phyloP scores from a whole-genome alignment of 2,797 vertebrate species.

The Lithobates pipiens region DNA sequence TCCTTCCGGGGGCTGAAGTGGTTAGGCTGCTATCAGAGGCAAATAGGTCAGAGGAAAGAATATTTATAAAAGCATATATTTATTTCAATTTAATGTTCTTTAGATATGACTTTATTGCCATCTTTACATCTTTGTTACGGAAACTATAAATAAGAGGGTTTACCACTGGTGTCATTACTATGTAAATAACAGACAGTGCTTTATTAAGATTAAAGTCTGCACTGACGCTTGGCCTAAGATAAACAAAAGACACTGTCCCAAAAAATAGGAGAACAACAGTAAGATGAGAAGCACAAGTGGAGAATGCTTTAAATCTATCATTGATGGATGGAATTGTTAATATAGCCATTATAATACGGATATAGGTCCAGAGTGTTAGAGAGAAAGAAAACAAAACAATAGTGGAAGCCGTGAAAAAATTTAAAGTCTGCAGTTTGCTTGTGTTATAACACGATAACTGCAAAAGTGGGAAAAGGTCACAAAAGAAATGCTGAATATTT shows the following conservation, averaged over 20 bases:
- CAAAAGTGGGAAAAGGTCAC: constrained; percentile 60
- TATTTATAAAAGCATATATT: no score
- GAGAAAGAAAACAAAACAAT: constrained; percentile 35
- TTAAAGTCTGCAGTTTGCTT: constrained; percentile 25
- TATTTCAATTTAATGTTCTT: neutral
- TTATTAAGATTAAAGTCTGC: constrained; percentile 28
- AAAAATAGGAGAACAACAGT: constrained; percentile 47
- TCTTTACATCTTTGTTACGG: constrained; percentile 41
- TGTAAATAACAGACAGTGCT: constrained; percentile 21
- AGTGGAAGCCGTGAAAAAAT: constrained; percentile 35
- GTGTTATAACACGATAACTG: constrained; percentile 59
- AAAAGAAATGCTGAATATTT: constrained; percentile 63
- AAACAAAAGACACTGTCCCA: constrained; percentile 42
- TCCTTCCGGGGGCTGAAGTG: no score
- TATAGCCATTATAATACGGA: neutral
- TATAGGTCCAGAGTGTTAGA: constrained; percentile 34
- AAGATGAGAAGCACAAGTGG: constrained; percentile 54
- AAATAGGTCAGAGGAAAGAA: no score
- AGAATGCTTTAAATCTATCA: constrained; percentile 30
- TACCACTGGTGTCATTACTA: constrained; percentile 31
- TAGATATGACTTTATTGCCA: neutral
- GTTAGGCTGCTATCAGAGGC: no score
- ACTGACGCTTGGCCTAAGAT: constrained; percentile 31
- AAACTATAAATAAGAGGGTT: constrained; percentile 47
- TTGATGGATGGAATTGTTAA: neutral